Evolutionary conservation across 1,140 invertebrate genomes (phyloP).

Genomic region (Caenorhabditis briggsae): DNA sequence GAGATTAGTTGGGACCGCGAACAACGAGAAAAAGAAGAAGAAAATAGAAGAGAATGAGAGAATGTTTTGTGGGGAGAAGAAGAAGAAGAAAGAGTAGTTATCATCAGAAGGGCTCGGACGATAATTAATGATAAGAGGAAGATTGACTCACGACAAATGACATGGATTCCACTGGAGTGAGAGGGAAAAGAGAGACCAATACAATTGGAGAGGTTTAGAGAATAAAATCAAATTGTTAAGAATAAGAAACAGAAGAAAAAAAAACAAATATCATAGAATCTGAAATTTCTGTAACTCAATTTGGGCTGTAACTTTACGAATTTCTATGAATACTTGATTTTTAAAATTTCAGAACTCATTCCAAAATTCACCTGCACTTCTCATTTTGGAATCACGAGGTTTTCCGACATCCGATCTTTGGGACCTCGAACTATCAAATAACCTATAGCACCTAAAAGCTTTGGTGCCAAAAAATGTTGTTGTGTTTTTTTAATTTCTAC

Average conservation of each 20-base stretch:
- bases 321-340: too few species aligned
- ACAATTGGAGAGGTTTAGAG: not conserved
- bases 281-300: too few species aligned
- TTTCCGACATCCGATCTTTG: not conserved
- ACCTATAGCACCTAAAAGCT: not conserved
- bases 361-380: too few species aligned
- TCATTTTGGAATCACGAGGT: too few species aligned
- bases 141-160: slow-evolving; percentile 21
- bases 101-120: not conserved
- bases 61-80: slow-evolving; percentile 15
- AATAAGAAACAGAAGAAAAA: too few species aligned
- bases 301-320: too few species aligned
- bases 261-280: too few species aligned
- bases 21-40: slow-evolving; percentile 1
- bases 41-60: not conserved
- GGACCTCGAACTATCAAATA: not conserved
- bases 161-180: not conserved
- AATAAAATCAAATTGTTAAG: not conserved
- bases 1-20: not conserved
- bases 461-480: too few species aligned
- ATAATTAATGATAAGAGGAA: slow-evolving; percentile 43
- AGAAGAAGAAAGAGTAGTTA: not conserved
- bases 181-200: not conserved
- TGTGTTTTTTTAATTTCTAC: too few species aligned
- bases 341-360: too few species aligned